Evolutionary conservation across 2,888 invertebrate genomes (phyloP), one percentile per base, ranked within the genome.

Genomic region (Hydropsyche betteni): DNA sequence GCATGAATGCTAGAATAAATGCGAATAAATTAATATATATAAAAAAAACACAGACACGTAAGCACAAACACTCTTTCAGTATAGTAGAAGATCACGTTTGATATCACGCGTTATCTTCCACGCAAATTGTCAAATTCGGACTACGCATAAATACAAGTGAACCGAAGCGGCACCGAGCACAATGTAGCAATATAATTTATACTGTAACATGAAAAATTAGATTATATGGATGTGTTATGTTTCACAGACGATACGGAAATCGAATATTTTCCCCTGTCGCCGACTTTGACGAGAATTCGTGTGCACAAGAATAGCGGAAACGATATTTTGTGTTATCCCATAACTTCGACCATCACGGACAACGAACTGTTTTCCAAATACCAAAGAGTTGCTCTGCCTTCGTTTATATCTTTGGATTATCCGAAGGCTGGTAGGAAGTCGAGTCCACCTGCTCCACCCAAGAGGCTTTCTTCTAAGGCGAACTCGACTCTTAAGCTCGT

Each of bases 251-350:
- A 91, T 83, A 87, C 91, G 82, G 91, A 92, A 86, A 91, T 94
- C 83, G 93, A 94, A 87, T 94, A 93, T 85, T 92, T 93, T 85
- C 93, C 94, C 82, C 92, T 94, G 82, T 92, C 94, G 80, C 91
- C 93, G 69, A 94, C 93, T 80, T 86, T 94, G 82, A 94, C 93
- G 81, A 92, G 93, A 87, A 93, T 94, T 83, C 89, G 92, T 83
- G 90, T 93, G 71, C 92, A 92, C 84, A 92, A 91, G 86, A 90
- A 88, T 82, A 84, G 85, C 77, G 87, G 88, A 77, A 84, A 84
- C 77, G 83, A 85, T 77, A 88, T 91, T 53, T 84, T 90, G 79
- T 91, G 90, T 83, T 91, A 91, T 82, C 91, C 91, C 70, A 84
- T 87, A 53, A 80, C 81, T 10, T 80, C 81, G 34, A 88, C 88